These are phyloP conservation scores for Tachuris rubrigastra DNA, from an alignment of 2,113 vertebrate species.

Conservation along the genomic window DNA sequence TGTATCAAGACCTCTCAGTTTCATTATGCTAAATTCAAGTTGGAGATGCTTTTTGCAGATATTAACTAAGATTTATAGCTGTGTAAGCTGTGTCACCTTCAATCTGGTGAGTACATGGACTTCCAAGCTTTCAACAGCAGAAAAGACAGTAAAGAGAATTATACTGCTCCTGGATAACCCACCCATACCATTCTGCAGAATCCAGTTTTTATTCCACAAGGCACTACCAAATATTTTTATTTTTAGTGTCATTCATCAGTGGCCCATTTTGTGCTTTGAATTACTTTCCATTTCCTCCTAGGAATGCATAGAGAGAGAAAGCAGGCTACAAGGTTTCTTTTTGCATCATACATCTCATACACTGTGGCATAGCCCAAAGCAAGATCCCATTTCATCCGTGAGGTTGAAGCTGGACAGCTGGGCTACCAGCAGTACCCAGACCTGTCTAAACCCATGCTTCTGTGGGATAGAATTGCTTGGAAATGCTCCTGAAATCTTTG, in stretches of 20 bases:
- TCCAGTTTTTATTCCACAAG: background rate
- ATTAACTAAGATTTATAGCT: background rate
- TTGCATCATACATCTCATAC: accelerated
- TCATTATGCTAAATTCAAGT: background rate
- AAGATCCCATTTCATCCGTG: background rate
- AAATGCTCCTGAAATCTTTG: background rate
- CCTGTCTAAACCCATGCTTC: background rate
- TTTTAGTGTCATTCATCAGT: background rate
- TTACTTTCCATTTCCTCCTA: background rate
- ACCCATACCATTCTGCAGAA: background rate
- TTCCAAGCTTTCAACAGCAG: background rate
- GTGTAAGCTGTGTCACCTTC: background rate
- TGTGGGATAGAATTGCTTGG: background rate
- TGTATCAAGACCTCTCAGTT: background rate
- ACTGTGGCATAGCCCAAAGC: accelerated
- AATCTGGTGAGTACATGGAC: background rate
- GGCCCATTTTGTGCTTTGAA: background rate
- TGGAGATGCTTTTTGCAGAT: background rate
- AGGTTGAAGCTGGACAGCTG: background rate
- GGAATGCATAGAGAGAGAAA: background rate
- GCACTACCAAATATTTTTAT: background rate
- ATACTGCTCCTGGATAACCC: background rate
- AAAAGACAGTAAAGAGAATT: background rate
- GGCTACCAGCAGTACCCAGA: background rate
- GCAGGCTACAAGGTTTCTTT: background rate